Percentiles rank a stretch among this genome's conserved stretches.
Evolutionary conservation across 92 coral and sea anemone species (phyloP).

Genomic region (Micromussa lordhowensis): DNA sequence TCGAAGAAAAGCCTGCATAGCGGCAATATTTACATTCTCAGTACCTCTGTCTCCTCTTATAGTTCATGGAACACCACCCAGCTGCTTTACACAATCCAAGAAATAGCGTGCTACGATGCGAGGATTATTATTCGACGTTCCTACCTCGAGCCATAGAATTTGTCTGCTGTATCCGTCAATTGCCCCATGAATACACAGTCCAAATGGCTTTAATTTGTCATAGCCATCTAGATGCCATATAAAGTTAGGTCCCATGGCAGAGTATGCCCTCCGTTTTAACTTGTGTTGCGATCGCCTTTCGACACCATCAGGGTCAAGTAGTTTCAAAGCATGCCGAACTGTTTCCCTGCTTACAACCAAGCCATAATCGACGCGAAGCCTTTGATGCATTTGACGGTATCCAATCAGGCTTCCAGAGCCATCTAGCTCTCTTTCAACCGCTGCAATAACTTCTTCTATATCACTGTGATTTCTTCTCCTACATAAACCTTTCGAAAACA

Average conservation of each 20-base stretch:
- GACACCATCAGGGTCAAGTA: constrained; percentile 9
- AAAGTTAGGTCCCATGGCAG: constrained; percentile 31
- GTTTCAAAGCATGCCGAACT: constrained; percentile 18
- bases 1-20: constrained; percentile 15
- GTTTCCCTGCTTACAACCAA: constrained; percentile 34
- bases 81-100: too few relatives aligned
- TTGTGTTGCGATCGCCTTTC: constrained; percentile 18
- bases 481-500: constrained; percentile 33
- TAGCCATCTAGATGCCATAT: constrained; percentile 60
- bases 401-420: constrained; percentile 64
- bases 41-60: constrained; percentile 28
- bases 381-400: constrained; percentile 74
- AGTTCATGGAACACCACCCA: constrained; percentile 17
- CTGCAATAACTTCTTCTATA: constrained; percentile 20
- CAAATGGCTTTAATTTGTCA: constrained; percentile 56
- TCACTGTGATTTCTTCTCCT: constrained; percentile 43
- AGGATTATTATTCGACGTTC: constrained; percentile 34
- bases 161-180: constrained; percentile 54
- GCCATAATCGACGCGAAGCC: constrained; percentile 38
- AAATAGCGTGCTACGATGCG: constrained; percentile 29
- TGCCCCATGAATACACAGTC: constrained; percentile 47
- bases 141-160: constrained; percentile 36
- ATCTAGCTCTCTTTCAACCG: constrained; percentile 51
- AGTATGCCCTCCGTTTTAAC: constrained; percentile 34
- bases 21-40: constrained; percentile 22